Evolutionary conservation across 2,113 vertebrate genomes (phyloP).

Genomic region (Talpa occidentalis): DNA sequence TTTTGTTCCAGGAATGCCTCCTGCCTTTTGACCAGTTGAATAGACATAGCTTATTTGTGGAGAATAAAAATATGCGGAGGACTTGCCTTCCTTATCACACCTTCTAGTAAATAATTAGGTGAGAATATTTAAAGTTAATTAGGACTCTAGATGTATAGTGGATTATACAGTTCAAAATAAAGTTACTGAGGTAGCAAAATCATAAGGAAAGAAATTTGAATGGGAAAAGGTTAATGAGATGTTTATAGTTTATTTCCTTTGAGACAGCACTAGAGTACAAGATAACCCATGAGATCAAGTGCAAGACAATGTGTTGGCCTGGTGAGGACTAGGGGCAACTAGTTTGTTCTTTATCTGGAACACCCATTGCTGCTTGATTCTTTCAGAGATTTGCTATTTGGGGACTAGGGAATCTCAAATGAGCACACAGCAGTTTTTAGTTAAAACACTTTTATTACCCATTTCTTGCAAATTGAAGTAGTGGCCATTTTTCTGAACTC

Average conservation of each 20-base stretch:
- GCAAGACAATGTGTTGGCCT: background rate
- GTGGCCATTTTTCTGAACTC: constrained; percentile 45
- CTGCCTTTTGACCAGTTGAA: background rate
- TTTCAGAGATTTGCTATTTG: background rate
- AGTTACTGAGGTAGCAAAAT: background rate
- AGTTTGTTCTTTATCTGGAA: constrained; percentile 35
- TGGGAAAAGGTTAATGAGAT: background rate
- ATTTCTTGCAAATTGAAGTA: constrained; percentile 21
- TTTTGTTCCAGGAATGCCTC: background rate
- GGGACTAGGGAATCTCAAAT: background rate
- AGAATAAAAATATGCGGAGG: background rate
- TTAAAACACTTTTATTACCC: constrained; percentile 21
- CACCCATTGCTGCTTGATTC: constrained; percentile 12
- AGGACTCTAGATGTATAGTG: background rate
- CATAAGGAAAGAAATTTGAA: background rate
- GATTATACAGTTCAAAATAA: background rate
- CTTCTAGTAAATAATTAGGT: constrained; percentile 13
- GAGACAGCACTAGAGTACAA: background rate
- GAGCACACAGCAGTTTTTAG: background rate
- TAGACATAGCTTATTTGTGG: background rate
- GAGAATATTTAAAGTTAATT: background rate
- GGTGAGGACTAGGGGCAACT: background rate
- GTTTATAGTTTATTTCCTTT: background rate
- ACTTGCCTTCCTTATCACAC: background rate
- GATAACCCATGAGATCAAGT: background rate